Evolutionary conservation across 64 coral and sea anemone genomes (phyloP).

Genomic region (Pocillopora damicornis): DNA sequence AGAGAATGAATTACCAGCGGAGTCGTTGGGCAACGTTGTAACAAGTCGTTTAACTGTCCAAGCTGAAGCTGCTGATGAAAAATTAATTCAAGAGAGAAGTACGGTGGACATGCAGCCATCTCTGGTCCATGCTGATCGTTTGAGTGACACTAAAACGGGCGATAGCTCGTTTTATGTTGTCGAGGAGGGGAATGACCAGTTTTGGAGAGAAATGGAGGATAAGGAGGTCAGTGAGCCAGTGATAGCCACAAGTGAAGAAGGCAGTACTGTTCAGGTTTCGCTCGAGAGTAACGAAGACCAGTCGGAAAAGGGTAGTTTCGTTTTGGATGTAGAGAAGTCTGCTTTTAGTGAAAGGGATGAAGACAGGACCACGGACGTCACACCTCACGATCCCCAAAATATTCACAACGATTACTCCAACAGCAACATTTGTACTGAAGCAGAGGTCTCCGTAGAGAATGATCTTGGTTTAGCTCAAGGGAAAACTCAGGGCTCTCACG

Average conservation of each 20-base stretch:
- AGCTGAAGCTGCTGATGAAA: not conserved
- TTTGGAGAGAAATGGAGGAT: not conserved
- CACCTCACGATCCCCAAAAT: not conserved
- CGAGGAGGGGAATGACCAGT: not conserved
- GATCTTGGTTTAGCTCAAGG: no score
- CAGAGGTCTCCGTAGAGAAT: no score
- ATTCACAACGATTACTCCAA: not conserved
- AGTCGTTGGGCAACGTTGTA: not conserved
- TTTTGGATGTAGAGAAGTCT: not conserved
- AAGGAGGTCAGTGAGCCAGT: not conserved
- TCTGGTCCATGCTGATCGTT: not conserved
- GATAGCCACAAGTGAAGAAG: not conserved
- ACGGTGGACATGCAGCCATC: not conserved
- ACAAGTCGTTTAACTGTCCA: not conserved
- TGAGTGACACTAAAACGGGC: not conserved
- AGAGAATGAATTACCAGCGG: not conserved
- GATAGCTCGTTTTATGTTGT: slow-evolving; percentile 14
- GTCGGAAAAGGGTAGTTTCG: not conserved
- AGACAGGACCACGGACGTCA: not conserved
- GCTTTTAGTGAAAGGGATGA: not conserved
- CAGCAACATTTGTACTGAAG: no score
- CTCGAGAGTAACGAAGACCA: not conserved
- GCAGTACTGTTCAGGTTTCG: not conserved
- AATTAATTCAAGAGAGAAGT: no score
- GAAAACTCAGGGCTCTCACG: no score